Evolutionary conservation across 2,797 vertebrate species (phyloP), one percentile per base, ranked within the genome.

Genomic region (Aulostomus chinensis): DNA sequence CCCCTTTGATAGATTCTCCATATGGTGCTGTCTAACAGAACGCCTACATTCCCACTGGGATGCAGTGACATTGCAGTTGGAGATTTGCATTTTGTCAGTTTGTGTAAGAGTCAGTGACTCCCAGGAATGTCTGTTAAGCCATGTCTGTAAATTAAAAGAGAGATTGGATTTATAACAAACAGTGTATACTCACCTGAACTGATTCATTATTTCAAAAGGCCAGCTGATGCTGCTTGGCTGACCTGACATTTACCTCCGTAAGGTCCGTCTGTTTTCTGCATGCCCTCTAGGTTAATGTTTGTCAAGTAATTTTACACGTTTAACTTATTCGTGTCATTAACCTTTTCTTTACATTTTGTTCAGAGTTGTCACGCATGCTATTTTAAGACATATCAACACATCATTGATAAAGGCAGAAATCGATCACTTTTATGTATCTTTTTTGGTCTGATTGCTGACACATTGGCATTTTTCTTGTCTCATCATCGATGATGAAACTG

Each of bases 241-340:
- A 56, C 46, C 36, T 79, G 73, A 72, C 76, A 66, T 80, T 83
- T 83, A 68, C 53, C 54, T 55, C 22, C 41, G 60, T 50, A 51
- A 66, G 60, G 68, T 79, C 39, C 40, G 15, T 56, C 29, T 33
- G 11, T n/a, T n/a, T n/a, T 61, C 34, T 56, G 43, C 42, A 26
- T 58, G 53, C 43, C 14, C 45, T 36, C 54, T 21, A 34, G 35
- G 46, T 73, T 62, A 16, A 3, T 64, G 33, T 12, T 42, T 33
- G 21, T 38, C 15, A 5, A 42, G 35, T 53, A 45, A 60, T 59
- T 61, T 56, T 20, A 21, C 17, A 32, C 15, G 24, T 68, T 75
- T 58, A 4, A 58, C 39, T 61, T 53, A 53, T 55, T 74, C 39
- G 32, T 33, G 5, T 54, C 38, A 20, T 61, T 58, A 7, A 26